Evolutionary conservation across 2,797 vertebrate genomes (phyloP), one percentile per base, ranked within the genome.

Genomic region (Falco novaeseelandiae): DNA sequence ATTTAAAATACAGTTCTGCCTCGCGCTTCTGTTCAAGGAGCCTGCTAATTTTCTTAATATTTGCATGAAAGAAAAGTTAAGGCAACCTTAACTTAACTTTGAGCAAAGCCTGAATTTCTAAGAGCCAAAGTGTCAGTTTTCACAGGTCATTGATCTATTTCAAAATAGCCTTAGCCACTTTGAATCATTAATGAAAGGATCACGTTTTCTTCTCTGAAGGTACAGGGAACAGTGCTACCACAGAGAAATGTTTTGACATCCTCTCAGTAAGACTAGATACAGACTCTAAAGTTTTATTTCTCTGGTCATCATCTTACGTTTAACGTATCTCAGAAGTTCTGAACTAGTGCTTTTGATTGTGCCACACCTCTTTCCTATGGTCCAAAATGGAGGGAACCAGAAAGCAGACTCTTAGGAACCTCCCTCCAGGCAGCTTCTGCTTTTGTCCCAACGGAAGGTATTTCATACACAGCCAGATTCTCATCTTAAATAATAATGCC

Each of bases 111-210:
- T 69, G 52, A 58, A 52, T 81, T 92, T 91, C 61, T 91, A 74
- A 73, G 58, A 79, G 72, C 32, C 42, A 69, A 92, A 71, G 83
- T 80, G 72, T 96, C 82, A 83, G 17, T 83, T 96, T 94, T 77
- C 91, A 86, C 62, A 70, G 80, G 70, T 83, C 58, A 94, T 95
- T 40, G 92, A 82, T 92, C 42, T 84, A n/a, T 66, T 96, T 84
- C 83, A 91, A 93, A 95, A 95, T 88, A 94, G 72, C 76, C 66
- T 52, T 29, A 32, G 48, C 8, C 42, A 26, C 78, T 83, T 48
- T 86, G 81, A 95, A 93, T 97, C 93, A 84, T 97, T 94, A 91
- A 96, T 87, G 70, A 93, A 83, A 82, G 69, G 85, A 82, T 93
- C 89, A 76, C 8, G 1, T 72, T 61, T 76, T 42, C 58, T 71